Evolutionary conservation across 1,140 invertebrate species (phyloP), one percentile per base, ranked within the genome.

Genomic region (Nilaparvata lugens): DNA sequence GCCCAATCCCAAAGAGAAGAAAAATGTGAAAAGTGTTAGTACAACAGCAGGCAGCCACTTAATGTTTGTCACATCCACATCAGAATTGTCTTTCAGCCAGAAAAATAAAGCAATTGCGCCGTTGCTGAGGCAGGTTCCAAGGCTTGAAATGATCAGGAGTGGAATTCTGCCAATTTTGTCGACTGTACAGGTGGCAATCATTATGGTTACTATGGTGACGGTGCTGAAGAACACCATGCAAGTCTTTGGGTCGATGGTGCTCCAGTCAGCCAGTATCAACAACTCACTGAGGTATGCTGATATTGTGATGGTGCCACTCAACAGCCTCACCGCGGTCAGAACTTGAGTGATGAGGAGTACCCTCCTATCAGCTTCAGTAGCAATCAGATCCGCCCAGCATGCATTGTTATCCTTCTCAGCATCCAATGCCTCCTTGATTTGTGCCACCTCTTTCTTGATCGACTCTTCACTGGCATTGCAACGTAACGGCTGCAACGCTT

Each of bases 401-500:
- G 60, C 59, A 51, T 65, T 66, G 35, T 58, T 63, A 13, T 58
- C 24, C 65, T 62, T 67, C 14, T 67, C 61, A 24, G 58, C 51
- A 13, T 51, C 53, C 3, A 67, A 61, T 24, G 58, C 42, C 19
- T 60, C 59, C 35, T 65, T 52, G 14, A 67, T 66, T 24, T 40
- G 24, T 2, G 52, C 18, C 52, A 67, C 2, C 35, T 67, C 66
- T 16, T 60, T 60, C 19, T 65, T 65, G 13, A 69, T 42, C 4
- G 72, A 65, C 1, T 74, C 70, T 13, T 59, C 35, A 7, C 56
- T 51, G 13, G 45, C 51, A 2, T 56, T 55, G 13, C 56, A 61
- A 3, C 91, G 76, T 0, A 94, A 73, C 63, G 79, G 86, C 58
- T 79, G 76, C 59, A 95, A 71, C 6, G 86, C 74, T 4, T 77